Base-by-base conservation (phyloP, 1,140 invertebrate genomes). In the Cotesia glomerata region DNA sequence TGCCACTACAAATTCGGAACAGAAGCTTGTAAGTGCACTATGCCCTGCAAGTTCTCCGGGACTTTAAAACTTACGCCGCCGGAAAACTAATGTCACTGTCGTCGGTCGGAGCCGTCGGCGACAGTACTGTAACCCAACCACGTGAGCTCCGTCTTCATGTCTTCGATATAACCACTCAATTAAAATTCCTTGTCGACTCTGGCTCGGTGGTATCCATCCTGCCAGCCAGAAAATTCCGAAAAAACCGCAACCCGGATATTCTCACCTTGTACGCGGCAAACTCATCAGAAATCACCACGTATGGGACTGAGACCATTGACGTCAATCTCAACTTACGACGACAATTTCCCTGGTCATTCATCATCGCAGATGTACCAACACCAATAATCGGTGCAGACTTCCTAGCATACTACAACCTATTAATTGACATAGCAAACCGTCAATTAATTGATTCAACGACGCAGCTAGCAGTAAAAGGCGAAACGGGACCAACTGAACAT, bases 311-410 rank as follows among this genome's bases (percentile, higher is more conserved):
- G n/a, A 35, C 62, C 14, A 34, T 67, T 11, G 34, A 65, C 0
- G 18, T 75, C 26, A 54, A 71, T 36, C 52, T 74, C 54, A 54
- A 61, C 7, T 36, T 76, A 4, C 75, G 75, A 1, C 61, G 54
- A 59, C 18, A n/a, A 32, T 72, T 76, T 49, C 51, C 36, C 4
- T 73, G 66, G 74, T 13, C 58, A 11, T 75, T 75, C 66, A 59
- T 72, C n/a, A 72, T 75, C 65, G 74, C 70, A 5, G 66, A 75
- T 59, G 66, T 69, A 1, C 9, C 32, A 14, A 39, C 16, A 4
- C 34, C 74, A 9, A 70, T 73, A 11, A 63, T 75, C 13, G 71
- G 74, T 26, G 74, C 66, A 2, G 71, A 73, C 64, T 71, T 75
- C 49, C 67, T 73, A 4, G 54, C 18, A 11, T 66, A 65, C 18